Percentiles rank a stretch among this genome's conserved stretches.
Conservation (phyloP, 2,797 vertebrate species). For the Hypotaenidia okinawae region DNA sequence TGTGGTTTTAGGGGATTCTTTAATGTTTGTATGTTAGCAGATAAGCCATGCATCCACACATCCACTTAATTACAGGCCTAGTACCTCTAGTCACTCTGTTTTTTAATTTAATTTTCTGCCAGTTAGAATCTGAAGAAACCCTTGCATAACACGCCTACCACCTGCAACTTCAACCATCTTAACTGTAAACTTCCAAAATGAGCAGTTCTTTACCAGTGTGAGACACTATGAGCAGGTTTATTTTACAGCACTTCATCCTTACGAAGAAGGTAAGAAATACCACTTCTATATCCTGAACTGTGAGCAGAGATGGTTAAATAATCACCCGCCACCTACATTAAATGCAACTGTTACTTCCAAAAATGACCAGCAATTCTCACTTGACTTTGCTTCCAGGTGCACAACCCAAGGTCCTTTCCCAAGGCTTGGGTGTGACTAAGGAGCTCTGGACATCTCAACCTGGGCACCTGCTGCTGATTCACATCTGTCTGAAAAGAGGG, state of each 20-base stretch:
- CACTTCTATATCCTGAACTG: not conserved
- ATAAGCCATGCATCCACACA: constrained; percentile 60
- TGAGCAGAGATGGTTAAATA: not conserved
- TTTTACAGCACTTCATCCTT: not conserved
- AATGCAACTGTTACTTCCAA: not conserved
- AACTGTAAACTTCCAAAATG: not conserved
- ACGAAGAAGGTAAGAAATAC: not conserved
- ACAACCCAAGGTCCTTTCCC: not conserved
- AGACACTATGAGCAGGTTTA: not conserved
- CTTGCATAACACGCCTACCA: constrained; percentile 30
- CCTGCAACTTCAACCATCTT: not conserved
- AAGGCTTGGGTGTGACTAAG: not conserved
- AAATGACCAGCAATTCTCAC: not conserved
- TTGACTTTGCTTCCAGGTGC: not conserved
- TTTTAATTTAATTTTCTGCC: constrained; percentile 50
- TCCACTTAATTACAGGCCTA: constrained; percentile 59
- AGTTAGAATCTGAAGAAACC: constrained; percentile 39
- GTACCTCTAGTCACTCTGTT: constrained; percentile 27
- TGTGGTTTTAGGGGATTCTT: constrained; percentile 60
- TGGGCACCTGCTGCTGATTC: not conserved
- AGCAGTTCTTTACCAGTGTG: not conserved
- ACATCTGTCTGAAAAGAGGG: not conserved
- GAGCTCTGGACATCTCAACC: not conserved
- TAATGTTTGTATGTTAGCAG: constrained; percentile 32
- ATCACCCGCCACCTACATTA: not conserved